A percentile compares a stretch with the other conserved stretches of the same genome.
phyloP scores from a whole-genome alignment of 2,113 vertebrate genomes.

The Eudyptes chrysolophus region DNA sequence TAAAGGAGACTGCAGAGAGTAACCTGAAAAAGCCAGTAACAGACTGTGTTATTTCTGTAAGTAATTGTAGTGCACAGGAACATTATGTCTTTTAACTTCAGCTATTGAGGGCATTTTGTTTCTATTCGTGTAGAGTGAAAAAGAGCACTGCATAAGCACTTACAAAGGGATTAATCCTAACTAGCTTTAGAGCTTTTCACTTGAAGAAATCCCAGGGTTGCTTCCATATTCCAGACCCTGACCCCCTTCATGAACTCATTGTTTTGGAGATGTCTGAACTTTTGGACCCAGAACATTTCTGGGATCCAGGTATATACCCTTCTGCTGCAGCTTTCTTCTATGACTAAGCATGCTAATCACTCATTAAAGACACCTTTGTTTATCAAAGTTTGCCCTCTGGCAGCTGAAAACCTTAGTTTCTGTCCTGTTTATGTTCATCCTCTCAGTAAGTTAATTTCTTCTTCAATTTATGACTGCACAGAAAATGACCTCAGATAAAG shows the following conservation, averaged over 20 bases:
- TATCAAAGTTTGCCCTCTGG: neutral
- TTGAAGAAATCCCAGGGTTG: neutral
- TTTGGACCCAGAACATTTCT: neutral
- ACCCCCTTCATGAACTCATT: neutral
- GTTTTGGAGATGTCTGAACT: neutral
- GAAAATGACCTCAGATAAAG: neutral
- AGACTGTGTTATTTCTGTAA: slow-evolving; percentile 87
- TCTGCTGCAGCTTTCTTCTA: neutral
- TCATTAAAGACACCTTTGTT: neutral
- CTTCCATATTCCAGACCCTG: neutral
- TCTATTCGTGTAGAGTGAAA: neutral
- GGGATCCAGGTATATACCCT: neutral
- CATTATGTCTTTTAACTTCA: neutral
- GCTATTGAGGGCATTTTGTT: neutral
- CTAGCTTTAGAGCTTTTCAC: slow-evolving; percentile 18
- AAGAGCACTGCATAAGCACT: neutral
- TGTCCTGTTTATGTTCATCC: neutral
- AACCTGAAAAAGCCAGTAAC: slow-evolving; percentile 83
- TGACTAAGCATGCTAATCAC: neutral
- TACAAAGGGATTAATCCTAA: slow-evolving; percentile 22
- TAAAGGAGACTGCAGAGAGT: slow-evolving; percentile 83
- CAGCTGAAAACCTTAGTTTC: neutral
- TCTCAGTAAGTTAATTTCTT: neutral
- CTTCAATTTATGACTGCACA: neutral
- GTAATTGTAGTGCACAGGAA: slow-evolving; percentile 52